These are phyloP conservation scores for Irena cyanogastra DNA, from an alignment of 2,113 vertebrate genomes.

Conservation along the genomic window DNA sequence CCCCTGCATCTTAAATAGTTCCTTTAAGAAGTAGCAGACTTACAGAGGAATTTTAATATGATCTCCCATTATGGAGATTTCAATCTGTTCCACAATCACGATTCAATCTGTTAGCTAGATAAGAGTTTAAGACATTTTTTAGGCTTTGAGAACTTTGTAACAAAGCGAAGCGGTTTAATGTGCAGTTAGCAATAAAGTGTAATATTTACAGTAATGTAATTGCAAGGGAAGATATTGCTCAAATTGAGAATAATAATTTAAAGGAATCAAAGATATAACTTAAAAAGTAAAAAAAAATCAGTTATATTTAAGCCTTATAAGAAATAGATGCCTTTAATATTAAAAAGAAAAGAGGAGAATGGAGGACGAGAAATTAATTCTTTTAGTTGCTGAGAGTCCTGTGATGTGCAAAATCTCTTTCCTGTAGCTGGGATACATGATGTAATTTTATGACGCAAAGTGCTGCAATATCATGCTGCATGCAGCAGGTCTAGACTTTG, in stretches of 20 bases:
- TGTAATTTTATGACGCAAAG: background rate
- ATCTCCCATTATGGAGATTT: conserved; percentile 57
- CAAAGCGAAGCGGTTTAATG: background rate
- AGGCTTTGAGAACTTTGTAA: background rate
- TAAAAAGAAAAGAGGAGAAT: background rate
- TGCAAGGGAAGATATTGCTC: background rate
- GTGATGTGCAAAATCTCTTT: background rate
- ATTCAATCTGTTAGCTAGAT: conserved; percentile 49
- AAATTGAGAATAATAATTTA: background rate
- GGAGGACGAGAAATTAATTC: background rate
- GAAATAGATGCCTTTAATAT: background rate
- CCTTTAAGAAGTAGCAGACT: conserved; percentile 8
- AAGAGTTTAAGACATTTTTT: conserved; percentile 2
- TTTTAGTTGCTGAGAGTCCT: background rate
- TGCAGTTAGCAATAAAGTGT: background rate
- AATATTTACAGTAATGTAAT: background rate
- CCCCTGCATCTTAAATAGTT: conserved; percentile 9
- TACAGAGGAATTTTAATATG: conserved; percentile 26
- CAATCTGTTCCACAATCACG: conserved; percentile 48
- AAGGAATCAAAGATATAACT: background rate
- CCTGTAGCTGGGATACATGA: background rate
- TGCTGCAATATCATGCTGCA: background rate
- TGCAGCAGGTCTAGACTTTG: background rate
- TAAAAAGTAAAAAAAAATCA: background rate
- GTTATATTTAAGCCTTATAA: background rate